Conservation (phyloP, 2,797 vertebrate species). For the Sebastes glaucus region DNA sequence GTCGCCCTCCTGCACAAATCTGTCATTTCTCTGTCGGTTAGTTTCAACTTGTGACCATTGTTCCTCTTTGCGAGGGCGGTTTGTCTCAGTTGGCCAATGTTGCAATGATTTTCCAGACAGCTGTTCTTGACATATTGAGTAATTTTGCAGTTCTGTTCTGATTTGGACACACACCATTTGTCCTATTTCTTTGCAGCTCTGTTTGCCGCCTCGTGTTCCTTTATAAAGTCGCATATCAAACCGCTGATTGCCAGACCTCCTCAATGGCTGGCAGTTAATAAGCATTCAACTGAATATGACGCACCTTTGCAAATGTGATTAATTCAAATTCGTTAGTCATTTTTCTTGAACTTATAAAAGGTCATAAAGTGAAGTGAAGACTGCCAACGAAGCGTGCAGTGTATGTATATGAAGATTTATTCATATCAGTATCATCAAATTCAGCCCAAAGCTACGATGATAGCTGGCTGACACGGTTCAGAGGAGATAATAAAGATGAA, state of each 20-base stretch:
- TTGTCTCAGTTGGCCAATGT: constrained; percentile 6
- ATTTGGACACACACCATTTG: constrained; percentile 3
- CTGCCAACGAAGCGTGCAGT: not conserved
- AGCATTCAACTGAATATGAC: not conserved
- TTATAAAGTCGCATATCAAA: constrained; percentile 19
- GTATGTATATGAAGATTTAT: not conserved
- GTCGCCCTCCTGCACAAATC: not conserved
- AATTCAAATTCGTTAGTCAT: not conserved
- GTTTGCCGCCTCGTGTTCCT: not conserved
- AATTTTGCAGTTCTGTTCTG: constrained; percentile 1
- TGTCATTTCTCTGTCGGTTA: not conserved
- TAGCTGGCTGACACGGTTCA: not conserved
- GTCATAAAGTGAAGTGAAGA: constrained; percentile 5
- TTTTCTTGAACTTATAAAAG: constrained; percentile 14
- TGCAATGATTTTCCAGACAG: constrained; percentile 34
- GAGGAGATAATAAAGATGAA: not conserved
- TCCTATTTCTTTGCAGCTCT: not conserved
- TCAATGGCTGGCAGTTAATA: constrained; percentile 17
- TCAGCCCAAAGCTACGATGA: constrained; percentile 15
- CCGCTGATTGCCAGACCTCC: constrained; percentile 5
- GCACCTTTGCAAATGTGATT: constrained; percentile 11
- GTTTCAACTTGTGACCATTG: constrained; percentile 23
- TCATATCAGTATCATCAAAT: not conserved
- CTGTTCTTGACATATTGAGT: constrained; percentile 23
- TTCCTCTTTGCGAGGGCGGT: constrained; percentile 23